Conservation (phyloP, 2,113 vertebrate genomes). For the Perca flavescens region DNA sequence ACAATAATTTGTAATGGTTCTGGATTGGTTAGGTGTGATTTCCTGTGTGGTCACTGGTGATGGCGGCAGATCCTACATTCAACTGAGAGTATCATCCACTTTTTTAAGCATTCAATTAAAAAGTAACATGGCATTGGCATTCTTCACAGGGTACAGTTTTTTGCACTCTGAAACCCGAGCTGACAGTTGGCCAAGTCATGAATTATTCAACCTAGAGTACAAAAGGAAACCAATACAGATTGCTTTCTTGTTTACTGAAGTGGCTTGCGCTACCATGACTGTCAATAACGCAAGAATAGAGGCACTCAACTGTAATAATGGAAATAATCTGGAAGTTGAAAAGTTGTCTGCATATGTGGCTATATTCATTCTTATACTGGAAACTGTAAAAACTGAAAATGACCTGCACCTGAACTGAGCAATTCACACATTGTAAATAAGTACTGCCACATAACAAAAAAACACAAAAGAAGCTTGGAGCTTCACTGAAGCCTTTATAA, state of each 20-base stretch:
- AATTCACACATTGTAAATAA: background rate
- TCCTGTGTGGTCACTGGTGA: slow-evolving; percentile 6
- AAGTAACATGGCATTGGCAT: background rate
- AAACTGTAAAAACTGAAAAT: background rate
- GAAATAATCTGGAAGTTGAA: slow-evolving; percentile 18
- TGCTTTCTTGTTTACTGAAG: slow-evolving; percentile 30
- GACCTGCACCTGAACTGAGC: too few relatives aligned
- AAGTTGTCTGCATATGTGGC: background rate
- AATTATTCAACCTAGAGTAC: slow-evolving; percentile 59
- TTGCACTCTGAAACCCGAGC: slow-evolving; percentile 22
- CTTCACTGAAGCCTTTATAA: background rate
- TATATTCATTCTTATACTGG: background rate
- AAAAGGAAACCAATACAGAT: slow-evolving; percentile 31
- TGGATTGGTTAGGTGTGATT: background rate
- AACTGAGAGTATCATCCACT: background rate
- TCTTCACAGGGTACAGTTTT: slow-evolving; percentile 7
- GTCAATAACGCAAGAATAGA: slow-evolving; percentile 21
- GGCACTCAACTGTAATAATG: slow-evolving; percentile 7
- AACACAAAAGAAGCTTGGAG: background rate
- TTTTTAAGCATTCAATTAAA: background rate
- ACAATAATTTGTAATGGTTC: background rate
- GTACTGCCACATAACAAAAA: background rate
- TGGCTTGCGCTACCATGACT: slow-evolving; percentile 2
- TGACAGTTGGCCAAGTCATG: slow-evolving; percentile 43
- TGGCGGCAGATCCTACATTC: background rate